Evolutionary conservation across 2,888 invertebrate genomes (phyloP), one percentile per base, ranked within the genome.

Genomic region (Ypsolopha sequella): DNA sequence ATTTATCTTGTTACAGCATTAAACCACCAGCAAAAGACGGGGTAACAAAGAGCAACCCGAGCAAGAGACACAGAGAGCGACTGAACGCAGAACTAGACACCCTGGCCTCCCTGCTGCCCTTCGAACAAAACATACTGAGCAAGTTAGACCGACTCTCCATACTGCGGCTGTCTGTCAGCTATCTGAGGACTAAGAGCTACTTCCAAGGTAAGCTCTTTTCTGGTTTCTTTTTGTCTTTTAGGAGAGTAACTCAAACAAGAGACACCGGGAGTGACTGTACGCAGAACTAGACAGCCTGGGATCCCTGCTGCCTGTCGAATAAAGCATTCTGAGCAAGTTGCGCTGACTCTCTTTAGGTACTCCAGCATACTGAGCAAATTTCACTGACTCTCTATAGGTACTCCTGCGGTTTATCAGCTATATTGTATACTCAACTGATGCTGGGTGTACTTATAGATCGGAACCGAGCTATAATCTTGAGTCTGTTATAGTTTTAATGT

Each of bases 21-120:
- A 97, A 97, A 84, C 95, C 96, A 62, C 96, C 97, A 58, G 94
- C 96, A 64, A 96, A 96, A 87, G 96, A 96, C 88, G 95, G 95
- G 64, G 95, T 96, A 72, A 95, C 96, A 52, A 97, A 97, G 80
- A 96, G 96, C 74, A 99, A 99, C 88, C 99, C 99, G 2, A 98
- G 98, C 85, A 99, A 99, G 77, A 89, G 99, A 51, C 99, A 99
- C 80, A 91, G 99, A 41, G 99, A 99, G 86, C 90, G 99, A 34
- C 91, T 99, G 63, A 99, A 99, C 87, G 97, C 98, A 7, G 99
- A 99, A 84, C 88, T 99, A 81, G 99, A 99, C 87, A 97, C 97
- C 52, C 87, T 99, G 68, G 99, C 99, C 46, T 94, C 96, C 61
- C 88, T 97, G 65, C 89, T 97, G 65, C 98, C 98, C 64, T 98